Evolutionary conservation across 2,113 vertebrate species (phyloP), one percentile per base, ranked within the genome.

Genomic region (Chaetura pelagica): DNA sequence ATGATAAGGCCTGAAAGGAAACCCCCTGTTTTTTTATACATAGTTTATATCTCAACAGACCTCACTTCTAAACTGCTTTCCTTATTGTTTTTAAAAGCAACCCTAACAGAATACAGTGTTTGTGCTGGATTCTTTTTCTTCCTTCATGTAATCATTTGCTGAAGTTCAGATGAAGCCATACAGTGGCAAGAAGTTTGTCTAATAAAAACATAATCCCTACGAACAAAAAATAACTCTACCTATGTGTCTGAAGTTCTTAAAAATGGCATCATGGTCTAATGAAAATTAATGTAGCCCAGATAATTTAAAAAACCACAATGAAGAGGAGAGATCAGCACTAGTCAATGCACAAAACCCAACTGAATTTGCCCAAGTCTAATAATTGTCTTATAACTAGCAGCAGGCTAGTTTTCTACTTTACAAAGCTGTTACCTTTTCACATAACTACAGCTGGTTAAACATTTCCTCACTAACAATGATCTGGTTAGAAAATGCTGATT

Each of bases 361-460:
- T 54, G n/a, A 87, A 68, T 27, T 74, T 87, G 19, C 9, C 27
- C 1, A 4, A 57, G 15, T 54, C 34, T 58, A 61, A 66, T 24
- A 82, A 63, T 32, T 27, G 11, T 67, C 89, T 82, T 40, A 15
- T 24, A 77, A 68, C 2, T 34, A 20, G 51, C 12, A 88, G 38
- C 8, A 74, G 26, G 15, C 7, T 40, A 26, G 6, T 42, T 92
- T 85, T 78, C 51, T 15, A 62, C 42, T 90, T 95, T 20, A 63
- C 38, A 79, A 79, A 82, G 24, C 27, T 46, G 34, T 51, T 93
- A 55, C 18, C 24, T 34, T 90, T 87, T 44, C 51, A 74, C 32
- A 52, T 49, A 83, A 57, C 40, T 81, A 64, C 38, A 92, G 29
- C 16, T 78, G 18, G 83, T 94, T 92, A 92, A 95, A 87, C 19